Base-by-base conservation (phyloP, 2,113 vertebrate species). In the Psittacus erithacus region DNA sequence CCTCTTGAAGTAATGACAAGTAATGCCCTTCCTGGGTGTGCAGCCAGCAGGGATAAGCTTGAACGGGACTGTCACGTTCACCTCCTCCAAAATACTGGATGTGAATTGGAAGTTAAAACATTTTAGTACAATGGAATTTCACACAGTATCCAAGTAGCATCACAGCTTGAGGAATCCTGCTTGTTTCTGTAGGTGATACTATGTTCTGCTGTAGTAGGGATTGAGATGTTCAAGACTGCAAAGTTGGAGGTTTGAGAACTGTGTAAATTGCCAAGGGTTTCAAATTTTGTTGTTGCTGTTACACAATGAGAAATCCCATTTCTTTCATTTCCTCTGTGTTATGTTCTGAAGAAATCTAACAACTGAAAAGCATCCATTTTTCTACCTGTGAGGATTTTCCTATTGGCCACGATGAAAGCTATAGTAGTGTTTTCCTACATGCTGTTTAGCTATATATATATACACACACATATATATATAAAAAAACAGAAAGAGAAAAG, bases 361-460 rank as follows among this genome's bases (percentile, higher is more conserved):
- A 71, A 74, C 94, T 97, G 95, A 64, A 96, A 96, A 93, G n/a
- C 93, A 96, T 68, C 94, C 82, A 33, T 80, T 96, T 97, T 97
- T 98, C 91, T 97, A 97, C 96, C 93, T 97, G 96, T 97, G 96
- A 94, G 87, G 85, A 73, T 94, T 90, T 79, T 93, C 86, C 95
- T 92, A 80, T 96, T 97, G 96, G 92, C 96, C 95, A 95, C 33
- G 8, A 96, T 96, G 96, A 96, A 96, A 97, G 92, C 92, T 97
- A 68, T 94, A 85, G 95, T 97, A 96, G 83, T 97, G 96, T 97
- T 97, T 97, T 96, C 95, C 96, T 92, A 82, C 77, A 97, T 98
- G 97, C 96, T 98, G 96, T 98, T 97, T 68, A 96, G 96, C 85
- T 95, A 52, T 62, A 88, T 97, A 70, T 95, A 70, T 70, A 93